Base-by-base conservation (phyloP, 2,888 invertebrate genomes). In the Scaeva pyrastri region DNA sequence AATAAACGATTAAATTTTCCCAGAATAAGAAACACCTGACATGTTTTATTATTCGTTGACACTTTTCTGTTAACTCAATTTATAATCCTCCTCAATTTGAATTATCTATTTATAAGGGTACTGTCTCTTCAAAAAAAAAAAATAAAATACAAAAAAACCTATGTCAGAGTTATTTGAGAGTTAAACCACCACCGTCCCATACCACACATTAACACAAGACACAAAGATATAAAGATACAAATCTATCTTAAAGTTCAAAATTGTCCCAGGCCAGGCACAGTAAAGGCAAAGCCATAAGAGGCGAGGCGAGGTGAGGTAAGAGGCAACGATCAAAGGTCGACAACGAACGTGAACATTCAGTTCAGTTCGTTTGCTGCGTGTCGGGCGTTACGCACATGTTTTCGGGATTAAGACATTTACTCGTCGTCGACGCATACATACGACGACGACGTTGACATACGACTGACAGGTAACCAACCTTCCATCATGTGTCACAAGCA, bases 51-150 rank as follows among this genome's bases (percentile, higher is more conserved):
- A 66, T 66, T 66, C 64, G 12, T 23, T 52, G 68, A 68, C 68
- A 68, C 50, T 52, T 68, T 68, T 68, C 50, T 52, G 14, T 31
- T 52, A 66, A 68, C 52, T 68, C 68, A 39, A 52, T 68, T 68
- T 68, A 52, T 52, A 68, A 52, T 68, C 68, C 68, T 45, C 68
- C 68, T 45, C 68, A 21, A 39, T 52, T 21, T 68, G 36, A 52
- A 68, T 68, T 39, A 68, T 52, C 19, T 50, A 68, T 68, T 39
- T 39, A 68, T 68, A 16, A 52, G 45, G 52, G 39, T 66, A 14
- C 39, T 45, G 43, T 43, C 62, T 43, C 26, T 43, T 21, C 14
- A 31, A 14, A 41, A n/a, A n/a, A n/a, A n/a, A n/a, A n/a, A n/a
- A n/a, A n/a, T n/a, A n/a, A n/a, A n/a, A n/a, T n/a, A n/a, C n/a